Percentiles rank a stretch among this genome's conserved stretches.
Conservation (phyloP, 2,888 invertebrate genomes). For the Drosophila colorata region DNA sequence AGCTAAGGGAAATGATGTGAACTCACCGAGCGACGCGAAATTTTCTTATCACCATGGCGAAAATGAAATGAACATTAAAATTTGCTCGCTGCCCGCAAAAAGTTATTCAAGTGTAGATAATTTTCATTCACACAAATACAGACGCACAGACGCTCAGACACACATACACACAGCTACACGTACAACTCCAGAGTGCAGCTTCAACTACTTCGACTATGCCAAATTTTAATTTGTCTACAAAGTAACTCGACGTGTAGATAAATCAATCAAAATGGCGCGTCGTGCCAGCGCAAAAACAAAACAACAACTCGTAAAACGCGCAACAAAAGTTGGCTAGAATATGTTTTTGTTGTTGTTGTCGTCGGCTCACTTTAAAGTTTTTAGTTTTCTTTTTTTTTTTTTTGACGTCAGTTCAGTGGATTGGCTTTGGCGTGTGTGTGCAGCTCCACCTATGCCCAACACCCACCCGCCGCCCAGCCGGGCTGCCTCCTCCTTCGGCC, state of each 20-base stretch:
- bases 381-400: slow-evolving; percentile 2
- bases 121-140: slow-evolving; percentile 61
- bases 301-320: slow-evolving; percentile 49
- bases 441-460: slow-evolving; percentile 15
- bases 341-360: slow-evolving; percentile 34
- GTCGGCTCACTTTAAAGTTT: slow-evolving; percentile 71
- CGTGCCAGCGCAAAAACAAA: slow-evolving; percentile 15
- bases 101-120: slow-evolving; percentile 82
- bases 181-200: slow-evolving; percentile 30
- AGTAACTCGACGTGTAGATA: slow-evolving; percentile 72
- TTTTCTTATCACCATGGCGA: slow-evolving; percentile 69
- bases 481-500: slow-evolving; percentile 4
- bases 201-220: slow-evolving; percentile 47
- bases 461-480: slow-evolving; percentile 21
- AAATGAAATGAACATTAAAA: slow-evolving; percentile 75
- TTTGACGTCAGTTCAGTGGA: slow-evolving; percentile 53
- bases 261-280: slow-evolving; percentile 72
- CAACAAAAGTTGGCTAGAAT: slow-evolving; percentile 46
- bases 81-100: slow-evolving; percentile 70
- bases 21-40: slow-evolving; percentile 39
- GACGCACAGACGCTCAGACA: slow-evolving; percentile 15
- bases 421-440: slow-evolving; percentile 33
- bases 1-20: slow-evolving; percentile 43
- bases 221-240: slow-evolving; percentile 76
- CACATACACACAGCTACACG: slow-evolving; percentile 1